Evolutionary conservation across 2,888 invertebrate species (phyloP), one percentile per base, ranked within the genome.

Genomic region (Eupithecia subfuscata): DNA sequence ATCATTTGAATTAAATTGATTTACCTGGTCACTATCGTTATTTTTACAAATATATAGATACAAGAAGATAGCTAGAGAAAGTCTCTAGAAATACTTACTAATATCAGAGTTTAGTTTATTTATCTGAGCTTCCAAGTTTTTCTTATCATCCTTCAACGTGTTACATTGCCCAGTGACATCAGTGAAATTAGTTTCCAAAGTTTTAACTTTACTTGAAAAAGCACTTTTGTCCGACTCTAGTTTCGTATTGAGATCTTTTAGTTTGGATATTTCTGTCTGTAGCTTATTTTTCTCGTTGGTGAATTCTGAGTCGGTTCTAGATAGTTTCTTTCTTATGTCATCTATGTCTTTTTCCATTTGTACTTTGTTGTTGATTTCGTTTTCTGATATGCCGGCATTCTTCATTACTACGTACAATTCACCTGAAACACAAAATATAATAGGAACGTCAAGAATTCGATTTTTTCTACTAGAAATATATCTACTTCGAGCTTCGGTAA

Each of bases 61-160:
- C n/a, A n/a, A n/a, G n/a, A n/a, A 56, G 11, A 56, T 22, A 30
- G 30, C 30, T 30, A 52, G 9, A 52, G 2, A 56, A 56, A 4
- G 22, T 56, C 3, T 56, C n/a, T 56, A 56, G 11, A 56, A 52
- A 45, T 77, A 92, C 93, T 92, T 91, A 96, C 96, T 96, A 80
- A 96, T 92, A 83, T 96, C 96, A 75, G 91, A 88, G 83, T 95
- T 96, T 9, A 96, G 90, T 85, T 96, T 95, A 76, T 90, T 91
- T 67, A 96, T 93, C 91, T 96, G 95, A 71, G 93, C 90, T 86
- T 96, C 96, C 77, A 97, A 87, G 72, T 92, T 95, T 78, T 95
- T 95, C 82, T 96, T 97, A 81, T 96, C 97, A 76, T 96, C 96
- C 83, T 96, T 96, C 40, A 97, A 88, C 75, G 95, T 93, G 89